phyloP scores from a whole-genome alignment of 1,140 invertebrate genomes.

The Pseudomyrmex sp. region DNA sequence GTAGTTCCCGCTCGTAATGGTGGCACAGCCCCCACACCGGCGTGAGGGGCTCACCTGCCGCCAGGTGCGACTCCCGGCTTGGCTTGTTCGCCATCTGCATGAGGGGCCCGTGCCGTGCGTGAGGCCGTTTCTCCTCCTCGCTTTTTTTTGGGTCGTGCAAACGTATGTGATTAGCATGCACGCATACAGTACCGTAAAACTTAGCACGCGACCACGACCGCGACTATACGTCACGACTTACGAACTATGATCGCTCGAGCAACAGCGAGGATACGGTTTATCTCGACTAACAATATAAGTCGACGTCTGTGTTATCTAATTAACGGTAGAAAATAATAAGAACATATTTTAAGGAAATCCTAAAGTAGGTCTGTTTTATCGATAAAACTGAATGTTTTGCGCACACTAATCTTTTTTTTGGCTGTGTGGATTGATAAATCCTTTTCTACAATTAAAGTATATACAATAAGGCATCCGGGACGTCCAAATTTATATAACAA shows the following conservation, averaged over 20 bases:
- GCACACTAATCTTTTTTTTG: too few species aligned
- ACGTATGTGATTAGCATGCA: conserved; percentile 47
- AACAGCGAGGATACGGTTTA: background rate
- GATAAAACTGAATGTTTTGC: too few species aligned
- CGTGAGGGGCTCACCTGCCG: conserved; percentile 77
- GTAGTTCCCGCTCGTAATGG: conserved; percentile 50
- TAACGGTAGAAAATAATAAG: background rate
- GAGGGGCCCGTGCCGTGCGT: conserved; percentile 69
- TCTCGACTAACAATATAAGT: background rate
- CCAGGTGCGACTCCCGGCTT: conserved; percentile 76
- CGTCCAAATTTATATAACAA: too few species aligned
- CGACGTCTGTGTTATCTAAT: background rate
- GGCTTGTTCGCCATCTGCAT: conserved; percentile 76
- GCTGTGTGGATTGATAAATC: too few species aligned
- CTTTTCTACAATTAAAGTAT: too few species aligned
- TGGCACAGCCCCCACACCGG: conserved; percentile 63
- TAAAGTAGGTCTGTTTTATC: too few species aligned
- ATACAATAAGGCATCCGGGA: too few species aligned
- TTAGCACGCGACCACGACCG: conserved; percentile 72
- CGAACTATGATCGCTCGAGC: too few species aligned
- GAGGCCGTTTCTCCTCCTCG: conserved; percentile 37
- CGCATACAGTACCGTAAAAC: conserved; percentile 38
- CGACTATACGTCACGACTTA: conserved; percentile 39
- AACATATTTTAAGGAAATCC: background rate
- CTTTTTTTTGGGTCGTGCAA: conserved; percentile 30